phyloP scores from a whole-genome alignment of 1,140 invertebrate genomes.

The Aculops lycopersici region DNA sequence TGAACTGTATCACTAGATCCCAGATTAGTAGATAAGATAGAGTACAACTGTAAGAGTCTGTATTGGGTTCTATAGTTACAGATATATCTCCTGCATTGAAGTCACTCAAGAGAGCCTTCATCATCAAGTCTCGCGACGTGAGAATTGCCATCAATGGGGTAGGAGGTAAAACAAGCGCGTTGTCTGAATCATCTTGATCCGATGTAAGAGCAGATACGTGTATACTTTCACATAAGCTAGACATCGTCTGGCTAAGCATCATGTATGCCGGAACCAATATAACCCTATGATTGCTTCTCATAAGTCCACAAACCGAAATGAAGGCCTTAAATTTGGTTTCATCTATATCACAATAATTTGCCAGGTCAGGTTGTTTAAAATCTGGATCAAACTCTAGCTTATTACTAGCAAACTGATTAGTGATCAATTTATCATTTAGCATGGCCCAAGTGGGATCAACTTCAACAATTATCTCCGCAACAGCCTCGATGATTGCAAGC shows the following conservation, averaged over 20 bases:
- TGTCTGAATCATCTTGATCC: neutral
- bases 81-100: slow-evolving; percentile 20
- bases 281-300: neutral
- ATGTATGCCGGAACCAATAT: neutral
- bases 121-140: slow-evolving; percentile 6
- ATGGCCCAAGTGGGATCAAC: neutral
- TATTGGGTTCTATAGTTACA: slow-evolving; percentile 24
- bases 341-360: neutral
- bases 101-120: slow-evolving; percentile 12
- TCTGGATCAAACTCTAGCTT: neutral
- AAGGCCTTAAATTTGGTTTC: neutral
- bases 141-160: slow-evolving; percentile 10
- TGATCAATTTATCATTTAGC: neutral
- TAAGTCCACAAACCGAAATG: neutral
- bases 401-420: too few relatives aligned
- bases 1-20: slow-evolving; percentile 32
- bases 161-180: neutral
- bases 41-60: slow-evolving; percentile 25
- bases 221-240: neutral
- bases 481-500: neutral
- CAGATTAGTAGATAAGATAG: slow-evolving; percentile 35
- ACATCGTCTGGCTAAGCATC: neutral
- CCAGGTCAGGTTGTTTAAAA: neutral
- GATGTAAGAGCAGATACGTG: neutral
- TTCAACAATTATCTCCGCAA: neutral